Evolutionary conservation across 1,140 invertebrate species (phyloP).

Genomic region (Babylonia areolata): DNA sequence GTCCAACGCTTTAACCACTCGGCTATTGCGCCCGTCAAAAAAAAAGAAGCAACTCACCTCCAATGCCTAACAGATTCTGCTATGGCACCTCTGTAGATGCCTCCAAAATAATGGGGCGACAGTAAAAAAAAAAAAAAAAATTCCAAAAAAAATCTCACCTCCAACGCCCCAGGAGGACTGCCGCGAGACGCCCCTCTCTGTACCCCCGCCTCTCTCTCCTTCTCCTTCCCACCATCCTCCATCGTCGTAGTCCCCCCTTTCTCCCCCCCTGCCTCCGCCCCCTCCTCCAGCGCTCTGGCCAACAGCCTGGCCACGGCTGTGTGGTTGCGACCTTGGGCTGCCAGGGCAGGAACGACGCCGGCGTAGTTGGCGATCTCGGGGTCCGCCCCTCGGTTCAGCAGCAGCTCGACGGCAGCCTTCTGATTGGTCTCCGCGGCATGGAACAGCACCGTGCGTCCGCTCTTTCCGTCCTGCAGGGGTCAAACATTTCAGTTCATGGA

Average conservation of each 20-base stretch:
- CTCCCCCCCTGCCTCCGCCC: conserved; percentile 2
- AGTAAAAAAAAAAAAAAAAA: too few species aligned
- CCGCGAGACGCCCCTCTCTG: neutral
- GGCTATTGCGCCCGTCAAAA: too few species aligned
- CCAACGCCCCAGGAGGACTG: neutral
- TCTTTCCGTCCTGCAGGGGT: conserved; percentile 73
- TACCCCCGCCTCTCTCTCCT: neutral
- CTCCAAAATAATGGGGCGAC: too few species aligned
- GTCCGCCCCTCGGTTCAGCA: conserved; percentile 59
- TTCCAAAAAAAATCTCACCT: too few species aligned
- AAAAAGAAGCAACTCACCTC: too few species aligned
- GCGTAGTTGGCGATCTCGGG: conserved; percentile 67
- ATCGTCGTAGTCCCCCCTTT: neutral
- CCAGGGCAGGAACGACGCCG: conserved; percentile 63
- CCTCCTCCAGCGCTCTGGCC: conserved; percentile 27
- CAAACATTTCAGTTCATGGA: too few species aligned
- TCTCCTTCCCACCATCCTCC: neutral
- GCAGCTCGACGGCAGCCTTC: conserved; percentile 56
- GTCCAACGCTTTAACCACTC: too few species aligned
- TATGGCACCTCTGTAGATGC: too few species aligned
- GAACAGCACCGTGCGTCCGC: conserved; percentile 69
- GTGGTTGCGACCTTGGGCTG: conserved; percentile 62
- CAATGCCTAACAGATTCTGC: too few species aligned
- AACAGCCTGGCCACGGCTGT: conserved; percentile 36
- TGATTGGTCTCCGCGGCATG: conserved; percentile 66